These are phyloP conservation scores for Orgyia antiqua DNA, from an alignment of 2,888 invertebrate genomes.

Conservation along the genomic window DNA sequence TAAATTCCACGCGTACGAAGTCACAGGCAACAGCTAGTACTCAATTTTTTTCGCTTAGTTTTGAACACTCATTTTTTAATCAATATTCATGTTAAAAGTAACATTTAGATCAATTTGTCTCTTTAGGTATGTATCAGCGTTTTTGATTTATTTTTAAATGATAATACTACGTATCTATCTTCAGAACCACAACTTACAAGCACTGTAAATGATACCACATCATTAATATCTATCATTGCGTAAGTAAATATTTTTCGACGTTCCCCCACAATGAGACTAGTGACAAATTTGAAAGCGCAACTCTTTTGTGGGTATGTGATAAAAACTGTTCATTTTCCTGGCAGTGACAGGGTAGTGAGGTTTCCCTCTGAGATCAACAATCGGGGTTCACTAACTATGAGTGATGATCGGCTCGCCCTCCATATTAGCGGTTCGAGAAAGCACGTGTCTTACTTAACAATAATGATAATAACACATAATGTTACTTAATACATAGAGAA, in stretches of 20 bases:
- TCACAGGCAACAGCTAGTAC: no score
- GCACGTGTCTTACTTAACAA: slow-evolving; percentile 49
- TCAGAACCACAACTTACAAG: no score
- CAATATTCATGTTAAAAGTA: no score
- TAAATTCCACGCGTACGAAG: no score
- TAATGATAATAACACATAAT: slow-evolving; percentile 51
- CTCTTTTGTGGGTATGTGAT: slow-evolving; percentile 68
- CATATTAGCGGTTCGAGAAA: slow-evolving; percentile 45
- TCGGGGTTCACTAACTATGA: slow-evolving; percentile 60
- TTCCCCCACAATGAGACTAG: slow-evolving; percentile 52
- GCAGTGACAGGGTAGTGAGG: slow-evolving; percentile 42
- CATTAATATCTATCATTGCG: slow-evolving; percentile 59
- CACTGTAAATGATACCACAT: slow-evolving; percentile 24
- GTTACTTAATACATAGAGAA: slow-evolving; percentile 29
- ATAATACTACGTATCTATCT: no score
- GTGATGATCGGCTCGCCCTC: slow-evolving; percentile 65
- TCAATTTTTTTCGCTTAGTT: no score
- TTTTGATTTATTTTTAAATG: no score
- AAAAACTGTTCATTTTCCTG: slow-evolving; percentile 67
- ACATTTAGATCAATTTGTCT: no score
- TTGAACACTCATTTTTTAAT: no score
- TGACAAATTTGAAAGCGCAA: slow-evolving; percentile 68
- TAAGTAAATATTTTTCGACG: slow-evolving; percentile 40
- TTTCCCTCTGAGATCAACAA: slow-evolving; percentile 34
- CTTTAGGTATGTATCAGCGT: no score